Conservation (phyloP, 2,113 vertebrate genomes). For the Sturnira hondurensis region DNA sequence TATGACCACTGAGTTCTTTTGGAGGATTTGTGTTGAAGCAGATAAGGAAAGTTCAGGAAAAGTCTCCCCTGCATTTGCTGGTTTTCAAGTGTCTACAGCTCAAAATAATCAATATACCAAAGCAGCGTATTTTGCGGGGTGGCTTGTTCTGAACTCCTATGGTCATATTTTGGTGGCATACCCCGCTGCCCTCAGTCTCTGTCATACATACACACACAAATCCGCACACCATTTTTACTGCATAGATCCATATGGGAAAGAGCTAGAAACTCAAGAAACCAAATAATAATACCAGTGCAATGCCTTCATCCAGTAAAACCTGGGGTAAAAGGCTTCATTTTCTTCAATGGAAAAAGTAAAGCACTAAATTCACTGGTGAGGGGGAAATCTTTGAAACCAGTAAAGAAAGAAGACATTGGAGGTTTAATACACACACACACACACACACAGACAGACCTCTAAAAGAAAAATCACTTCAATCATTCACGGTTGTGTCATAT, state of each 20-base stretch:
- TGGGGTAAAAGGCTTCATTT: constrained; percentile 5
- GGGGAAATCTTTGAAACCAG: constrained; percentile 1
- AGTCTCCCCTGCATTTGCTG: neutral
- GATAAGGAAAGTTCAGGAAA: neutral
- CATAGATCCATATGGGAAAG: neutral
- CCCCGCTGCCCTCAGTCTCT: neutral
- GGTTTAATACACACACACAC: neutral
- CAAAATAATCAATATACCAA: neutral
- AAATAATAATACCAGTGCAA: neutral
- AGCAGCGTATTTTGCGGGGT: neutral
- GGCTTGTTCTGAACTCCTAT: neutral
- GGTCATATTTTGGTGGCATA: neutral
- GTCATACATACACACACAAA: neutral
- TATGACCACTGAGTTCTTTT: neutral
- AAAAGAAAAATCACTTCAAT: constrained; percentile 60
- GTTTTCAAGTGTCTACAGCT: neutral
- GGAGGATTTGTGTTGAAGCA: neutral
- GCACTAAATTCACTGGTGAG: neutral
- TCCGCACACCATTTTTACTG: neutral
- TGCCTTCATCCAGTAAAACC: constrained; percentile 1
- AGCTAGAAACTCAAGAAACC: constrained; percentile 18
- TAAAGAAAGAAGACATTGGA: neutral
- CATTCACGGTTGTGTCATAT: constrained; percentile 36
- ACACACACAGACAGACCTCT: too few relatives aligned
- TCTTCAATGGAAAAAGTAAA: constrained; percentile 6